Evolutionary conservation across 2,888 invertebrate genomes (phyloP), one percentile per base, ranked within the genome.

Genomic region (Parochlus steinenii): DNA sequence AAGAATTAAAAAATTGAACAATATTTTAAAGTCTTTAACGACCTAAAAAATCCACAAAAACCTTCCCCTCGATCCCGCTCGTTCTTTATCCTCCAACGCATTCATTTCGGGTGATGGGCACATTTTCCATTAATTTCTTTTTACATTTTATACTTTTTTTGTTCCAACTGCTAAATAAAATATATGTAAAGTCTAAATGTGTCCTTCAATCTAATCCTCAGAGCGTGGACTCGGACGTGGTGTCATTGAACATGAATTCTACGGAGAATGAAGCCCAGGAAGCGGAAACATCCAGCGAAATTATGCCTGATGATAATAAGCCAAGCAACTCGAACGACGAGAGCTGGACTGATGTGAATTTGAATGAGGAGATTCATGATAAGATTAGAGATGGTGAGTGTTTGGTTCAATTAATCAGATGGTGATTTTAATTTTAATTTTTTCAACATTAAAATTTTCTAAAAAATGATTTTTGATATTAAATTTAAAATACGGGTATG

Each of bases 331-430:
- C 70, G 42, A 74, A 74, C 44, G 87, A 87, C 48, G 87, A 87
- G 49, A 85, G 82, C 31, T 89, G 89, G 89, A 87, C 87, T 2
- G 87, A 89, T 51, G 87, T 89, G 25, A 89, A 87, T 55, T 62
- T 89, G 32, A 87, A 89, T 50, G 87, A 89, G 52, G 87, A 86
- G 40, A 70, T 71, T 2, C 52, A 53, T 27, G 52, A 42, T 31
- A 48, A 44, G 29, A 45, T 49, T 11, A 50, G 49, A 16, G 78
- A 78, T 24, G 44, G 45, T 44, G 24, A 37, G 39, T 32, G 14
- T 16, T 30, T 14, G 14, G 6, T 19, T 6, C 6, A 12, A 14
- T 14, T 16, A n/a, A 12, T 31, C n/a, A 6, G 7, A 18, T 16
- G 14, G 8, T 27, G 12, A n/a, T 27, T 27, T 12, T n/a, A n/a